Evolutionary conservation across 2,113 vertebrate genomes (phyloP).

Genomic region (Cettia cetti): DNA sequence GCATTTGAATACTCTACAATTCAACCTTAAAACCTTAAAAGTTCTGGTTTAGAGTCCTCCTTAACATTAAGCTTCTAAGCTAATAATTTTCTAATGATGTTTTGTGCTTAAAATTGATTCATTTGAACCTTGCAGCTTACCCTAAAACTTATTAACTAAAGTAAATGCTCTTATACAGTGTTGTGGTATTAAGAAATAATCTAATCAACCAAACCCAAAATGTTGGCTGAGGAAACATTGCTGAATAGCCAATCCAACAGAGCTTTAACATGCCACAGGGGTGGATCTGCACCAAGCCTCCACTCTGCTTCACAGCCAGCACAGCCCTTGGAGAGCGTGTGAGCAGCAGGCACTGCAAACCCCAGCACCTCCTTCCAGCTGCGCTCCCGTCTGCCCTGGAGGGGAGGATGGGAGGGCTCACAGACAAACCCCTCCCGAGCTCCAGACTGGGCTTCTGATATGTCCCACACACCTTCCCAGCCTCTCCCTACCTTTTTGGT

Average conservation of each 20-base stretch:
- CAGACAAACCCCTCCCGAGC: neutral
- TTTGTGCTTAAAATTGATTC: neutral
- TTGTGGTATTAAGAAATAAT: neutral
- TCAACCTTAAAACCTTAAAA: neutral
- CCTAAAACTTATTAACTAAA: neutral
- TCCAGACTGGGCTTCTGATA: neutral
- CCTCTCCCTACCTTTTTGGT: neutral
- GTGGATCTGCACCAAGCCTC: neutral
- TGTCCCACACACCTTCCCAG: neutral
- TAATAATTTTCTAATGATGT: neutral
- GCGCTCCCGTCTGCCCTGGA: neutral
- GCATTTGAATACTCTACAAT: neutral
- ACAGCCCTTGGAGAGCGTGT: neutral
- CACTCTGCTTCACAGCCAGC: neutral
- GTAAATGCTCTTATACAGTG: neutral
- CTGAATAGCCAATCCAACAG: neutral
- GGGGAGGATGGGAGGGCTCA: neutral
- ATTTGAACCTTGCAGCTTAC: neutral
- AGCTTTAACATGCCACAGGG: neutral
- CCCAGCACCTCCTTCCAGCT: neutral
- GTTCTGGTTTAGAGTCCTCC: neutral
- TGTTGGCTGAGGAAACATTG: neutral
- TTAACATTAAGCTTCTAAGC: neutral
- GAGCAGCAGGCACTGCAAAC: neutral
- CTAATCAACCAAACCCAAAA: neutral